A percentile compares a stretch with the other conserved stretches of the same genome.
These are phyloP conservation scores for Oscheius sp. DNA, from an alignment of 1,140 invertebrate genomes.

Conservation along the genomic window DNA sequence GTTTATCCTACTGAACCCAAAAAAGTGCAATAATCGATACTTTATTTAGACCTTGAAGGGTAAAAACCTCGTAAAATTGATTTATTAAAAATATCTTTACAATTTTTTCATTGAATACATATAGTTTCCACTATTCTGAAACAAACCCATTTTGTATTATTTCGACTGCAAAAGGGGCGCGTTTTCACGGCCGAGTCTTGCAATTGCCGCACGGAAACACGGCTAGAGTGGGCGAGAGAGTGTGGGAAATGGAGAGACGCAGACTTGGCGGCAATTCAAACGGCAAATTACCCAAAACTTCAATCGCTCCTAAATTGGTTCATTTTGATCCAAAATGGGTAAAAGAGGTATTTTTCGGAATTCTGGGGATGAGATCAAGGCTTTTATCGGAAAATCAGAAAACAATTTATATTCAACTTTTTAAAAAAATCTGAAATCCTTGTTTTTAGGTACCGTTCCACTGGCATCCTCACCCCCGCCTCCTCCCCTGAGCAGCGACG, in stretches of 20 bases:
- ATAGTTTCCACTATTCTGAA: background rate
- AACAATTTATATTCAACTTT: constrained; percentile 13
- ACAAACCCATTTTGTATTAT: too few relatives aligned
- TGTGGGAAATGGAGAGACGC: background rate
- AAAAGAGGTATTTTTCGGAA: too few relatives aligned
- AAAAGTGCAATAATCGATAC: background rate
- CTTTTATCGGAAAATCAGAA: background rate
- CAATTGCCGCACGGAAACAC: too few relatives aligned
- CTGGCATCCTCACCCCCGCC: constrained; percentile 52
- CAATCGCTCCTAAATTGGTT: background rate
- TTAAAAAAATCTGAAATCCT: constrained; percentile 29
- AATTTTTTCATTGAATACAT: background rate
- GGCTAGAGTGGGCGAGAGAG: too few relatives aligned
- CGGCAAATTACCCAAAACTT: background rate
- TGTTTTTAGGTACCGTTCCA: constrained; percentile 53
- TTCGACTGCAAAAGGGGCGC: too few relatives aligned
- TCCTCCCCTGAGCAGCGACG: constrained; percentile 58
- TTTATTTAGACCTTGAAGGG: background rate
- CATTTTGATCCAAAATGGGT: too few relatives aligned
- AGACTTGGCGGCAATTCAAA: background rate
- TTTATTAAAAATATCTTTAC: background rate
- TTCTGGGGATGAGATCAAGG: background rate
- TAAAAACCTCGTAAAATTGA: background rate
- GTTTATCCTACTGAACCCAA: background rate
- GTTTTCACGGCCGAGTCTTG: too few relatives aligned